Conservation (phyloP, 2,797 vertebrate genomes). For the Clarias platycephalus region DNA sequence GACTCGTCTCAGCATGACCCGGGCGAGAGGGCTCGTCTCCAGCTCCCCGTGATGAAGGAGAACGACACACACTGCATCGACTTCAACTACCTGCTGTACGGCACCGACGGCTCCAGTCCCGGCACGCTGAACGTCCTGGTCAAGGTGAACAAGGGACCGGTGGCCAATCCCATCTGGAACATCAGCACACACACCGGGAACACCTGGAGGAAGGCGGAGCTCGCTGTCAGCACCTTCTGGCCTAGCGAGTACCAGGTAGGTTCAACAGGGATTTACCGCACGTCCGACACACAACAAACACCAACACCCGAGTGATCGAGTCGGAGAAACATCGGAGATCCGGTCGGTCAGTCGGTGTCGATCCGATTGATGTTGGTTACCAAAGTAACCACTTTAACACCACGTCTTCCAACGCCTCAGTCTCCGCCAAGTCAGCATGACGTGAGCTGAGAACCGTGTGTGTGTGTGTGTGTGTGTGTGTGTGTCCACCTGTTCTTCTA, state of each 20-base stretch:
- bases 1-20: constrained; percentile 89
- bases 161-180: constrained; percentile 98
- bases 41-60: constrained; percentile 96
- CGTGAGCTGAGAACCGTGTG: neutral
- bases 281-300: neutral
- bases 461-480: neutral
- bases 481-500: neutral
- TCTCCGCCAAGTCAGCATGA: neutral
- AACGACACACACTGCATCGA: constrained; percentile 98
- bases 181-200: constrained; percentile 91
- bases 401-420: neutral
- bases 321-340: neutral
- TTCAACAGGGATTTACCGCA: neutral
- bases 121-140: constrained; percentile 92
- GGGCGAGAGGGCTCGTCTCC: constrained; percentile 90
- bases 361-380: neutral
- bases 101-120: constrained; percentile 84
- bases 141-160: constrained; percentile 93
- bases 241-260: constrained; percentile 97
- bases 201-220: constrained; percentile 92
- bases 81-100: constrained; percentile 93
- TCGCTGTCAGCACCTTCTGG: constrained; percentile 99
- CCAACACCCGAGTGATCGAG: too few relatives aligned
- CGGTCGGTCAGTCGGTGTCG: neutral
- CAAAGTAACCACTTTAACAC: neutral